A percentile compares a stretch with the other conserved stretches of the same genome.
Conservation (phyloP, 37 sponge, comb jelly and placozoan genomes). For the Spongilla lacustris region DNA sequence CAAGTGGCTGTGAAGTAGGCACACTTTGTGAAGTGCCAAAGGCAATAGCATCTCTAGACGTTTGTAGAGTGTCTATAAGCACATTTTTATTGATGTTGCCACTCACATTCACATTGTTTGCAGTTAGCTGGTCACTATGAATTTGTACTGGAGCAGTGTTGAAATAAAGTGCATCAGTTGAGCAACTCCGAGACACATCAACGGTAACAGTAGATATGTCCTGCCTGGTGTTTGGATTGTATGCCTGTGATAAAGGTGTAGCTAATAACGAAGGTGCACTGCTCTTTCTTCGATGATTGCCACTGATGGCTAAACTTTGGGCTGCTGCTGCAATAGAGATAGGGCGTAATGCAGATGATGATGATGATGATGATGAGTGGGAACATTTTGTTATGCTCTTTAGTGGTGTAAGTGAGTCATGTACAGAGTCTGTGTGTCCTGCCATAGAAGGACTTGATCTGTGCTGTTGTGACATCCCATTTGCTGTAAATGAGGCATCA, state of each 20-base stretch:
- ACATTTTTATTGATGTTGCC: neutral
- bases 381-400: no score
- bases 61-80: no score
- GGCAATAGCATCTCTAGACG: neutral
- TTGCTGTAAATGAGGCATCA: neutral
- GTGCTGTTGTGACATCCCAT: neutral
- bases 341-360: slow-evolving; percentile 56
- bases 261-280: neutral
- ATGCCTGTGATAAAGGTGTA: neutral
- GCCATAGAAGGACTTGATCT: neutral
- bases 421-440: neutral
- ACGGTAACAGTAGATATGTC: neutral
- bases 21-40: neutral
- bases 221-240: neutral
- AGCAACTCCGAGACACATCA: neutral
- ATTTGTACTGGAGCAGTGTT: neutral
- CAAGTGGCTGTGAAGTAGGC: neutral
- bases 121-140: neutral
- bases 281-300: neutral
- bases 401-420: neutral
- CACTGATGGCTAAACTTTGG: neutral
- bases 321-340: slow-evolving; percentile 38
- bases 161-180: neutral
- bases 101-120: neutral
- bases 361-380: slow-evolving; percentile 45